Base-by-base conservation (phyloP, 2,797 vertebrate species). In the Gymnoscopelus braueri region DNA sequence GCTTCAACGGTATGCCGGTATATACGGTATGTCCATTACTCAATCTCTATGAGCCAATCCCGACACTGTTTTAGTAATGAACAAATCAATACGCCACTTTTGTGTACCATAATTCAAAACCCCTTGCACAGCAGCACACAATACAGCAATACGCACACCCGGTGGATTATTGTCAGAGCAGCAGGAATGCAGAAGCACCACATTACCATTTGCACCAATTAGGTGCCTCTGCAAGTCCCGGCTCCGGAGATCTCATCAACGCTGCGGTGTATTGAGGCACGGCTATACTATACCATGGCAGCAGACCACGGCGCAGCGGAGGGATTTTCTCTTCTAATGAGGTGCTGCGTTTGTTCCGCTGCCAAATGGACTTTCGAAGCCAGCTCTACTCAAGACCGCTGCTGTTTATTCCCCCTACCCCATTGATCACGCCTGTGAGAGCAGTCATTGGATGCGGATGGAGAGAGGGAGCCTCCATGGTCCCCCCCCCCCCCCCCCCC, bases 241-340 rank as follows among this genome's bases (percentile, higher is more conserved):
- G 74, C 83, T 83, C 82, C 47, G 66, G 86, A 86, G 85, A 79
- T 82, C 82, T 85, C 86, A 87, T 87, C 83, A 79, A 83, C 3
- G 70, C 70, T 26, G 81, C 71, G 2, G 70, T 49, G 14, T 44
- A 10, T 9, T 9, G 3, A 47, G 70, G 67, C 79, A 59, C 52
- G 39, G 65, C 78, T 74, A 29, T 39, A 66, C 78, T 75, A 29
- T 54, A 68, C 68, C 78, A 86, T 72, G 81, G 82, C 74, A 81
- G 39, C 39, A 10, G 39, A 44, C 39, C 39, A 44, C 39, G 9
- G 39, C 39, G 39, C 39, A 44, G 77, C 65, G 4, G 64, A 53
- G 82, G 84, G 85, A 85, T 77, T 78, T 80, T 82, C 39, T 61
- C 52, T 77, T 82, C 88, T 92, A 91, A 91, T 91, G 89, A 91